These are phyloP conservation scores for Porites lobata DNA, from an alignment of 92 coral and sea anemone species.

Conservation along the genomic window DNA sequence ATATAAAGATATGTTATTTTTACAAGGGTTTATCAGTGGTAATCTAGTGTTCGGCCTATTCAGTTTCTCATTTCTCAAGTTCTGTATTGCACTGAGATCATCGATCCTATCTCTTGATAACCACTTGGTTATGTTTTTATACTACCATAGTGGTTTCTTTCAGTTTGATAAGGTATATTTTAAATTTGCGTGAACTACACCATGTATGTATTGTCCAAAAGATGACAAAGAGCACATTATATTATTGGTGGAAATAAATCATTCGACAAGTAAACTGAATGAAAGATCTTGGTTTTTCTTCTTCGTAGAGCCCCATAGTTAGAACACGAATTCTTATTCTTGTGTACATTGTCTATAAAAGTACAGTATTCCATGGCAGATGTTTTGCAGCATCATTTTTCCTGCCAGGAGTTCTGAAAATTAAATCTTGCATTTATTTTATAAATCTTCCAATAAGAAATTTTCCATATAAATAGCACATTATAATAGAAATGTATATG, in stretches of 20 bases:
- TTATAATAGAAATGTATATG: too few relatives aligned
- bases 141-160: neutral
- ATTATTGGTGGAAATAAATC: neutral
- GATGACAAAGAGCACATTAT: neutral
- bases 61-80: conserved; percentile 4
- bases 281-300: neutral
- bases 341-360: neutral
- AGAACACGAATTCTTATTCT: conserved; percentile 20
- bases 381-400: neutral
- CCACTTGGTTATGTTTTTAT: neutral
- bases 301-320: neutral
- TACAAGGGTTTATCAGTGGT: conserved; percentile 17
- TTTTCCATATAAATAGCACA: too few relatives aligned
- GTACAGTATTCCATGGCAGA: conserved; percentile 9
- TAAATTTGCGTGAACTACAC: neutral
- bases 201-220: neutral
- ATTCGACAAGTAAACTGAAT: conserved; percentile 11
- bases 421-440: neutral
- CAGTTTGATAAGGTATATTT: neutral
- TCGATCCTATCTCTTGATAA: neutral
- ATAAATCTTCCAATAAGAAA: too few relatives aligned
- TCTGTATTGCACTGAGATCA: conserved; percentile 13
- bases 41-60: conserved; percentile 18
- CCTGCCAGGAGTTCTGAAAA: neutral
- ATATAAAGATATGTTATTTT: neutral